A percentile compares a stretch with the other conserved stretches of the same genome.
Conservation (phyloP, 1,140 invertebrate genomes). For the Panulirus ornatus region DNA sequence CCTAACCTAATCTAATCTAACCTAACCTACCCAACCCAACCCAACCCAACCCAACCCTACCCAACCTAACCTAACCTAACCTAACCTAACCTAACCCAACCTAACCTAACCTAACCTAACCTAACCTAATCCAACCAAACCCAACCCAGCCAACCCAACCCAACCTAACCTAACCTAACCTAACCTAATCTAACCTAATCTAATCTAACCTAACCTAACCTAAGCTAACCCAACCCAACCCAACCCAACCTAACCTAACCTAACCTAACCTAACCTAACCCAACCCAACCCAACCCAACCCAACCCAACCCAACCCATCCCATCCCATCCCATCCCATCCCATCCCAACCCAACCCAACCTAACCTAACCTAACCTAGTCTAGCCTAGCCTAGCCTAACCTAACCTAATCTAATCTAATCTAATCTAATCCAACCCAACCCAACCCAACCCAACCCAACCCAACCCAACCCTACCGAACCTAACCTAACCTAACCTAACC, state of each 20-base stretch:
- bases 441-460: not conserved
- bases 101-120: not conserved
- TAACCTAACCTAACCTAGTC: too few relatives aligned
- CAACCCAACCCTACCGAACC: too few relatives aligned
- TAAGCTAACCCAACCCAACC: not conserved
- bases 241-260: constrained; percentile 1
- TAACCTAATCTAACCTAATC: not conserved
- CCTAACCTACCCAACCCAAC: too few relatives aligned
- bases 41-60: not conserved
- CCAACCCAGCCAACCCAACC: not conserved
- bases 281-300: not conserved
- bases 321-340: constrained; percentile 1
- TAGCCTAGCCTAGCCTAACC: too few relatives aligned
- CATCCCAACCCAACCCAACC: constrained; percentile 1
- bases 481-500: not conserved
- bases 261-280: constrained; percentile 9
- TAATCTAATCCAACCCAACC: too few relatives aligned
- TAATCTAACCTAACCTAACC: constrained; percentile 5
- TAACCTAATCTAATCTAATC: too few relatives aligned
- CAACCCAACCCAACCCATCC: constrained; percentile 5
- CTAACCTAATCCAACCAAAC: not conserved
- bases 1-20: too few relatives aligned
- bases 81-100: not conserved
- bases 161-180: not conserved
- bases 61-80: constrained; percentile 1